phyloP scores from a whole-genome alignment of 2,113 vertebrate species.

The Ceyx margarethae region DNA sequence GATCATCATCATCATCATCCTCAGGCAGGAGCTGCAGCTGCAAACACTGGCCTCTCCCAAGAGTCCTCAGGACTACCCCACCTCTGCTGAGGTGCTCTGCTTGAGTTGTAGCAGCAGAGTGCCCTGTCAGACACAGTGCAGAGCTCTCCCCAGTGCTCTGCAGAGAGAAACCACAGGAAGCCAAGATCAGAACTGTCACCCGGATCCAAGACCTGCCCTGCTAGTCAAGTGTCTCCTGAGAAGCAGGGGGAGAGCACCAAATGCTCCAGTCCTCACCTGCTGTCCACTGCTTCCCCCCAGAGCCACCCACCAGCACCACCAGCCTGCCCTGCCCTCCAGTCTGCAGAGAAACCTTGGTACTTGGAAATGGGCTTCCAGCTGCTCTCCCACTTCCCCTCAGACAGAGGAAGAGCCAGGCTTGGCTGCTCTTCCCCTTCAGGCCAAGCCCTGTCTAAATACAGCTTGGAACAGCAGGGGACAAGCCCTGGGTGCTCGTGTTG shows the following conservation, averaged over 20 bases:
- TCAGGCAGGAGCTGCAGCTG: accelerated
- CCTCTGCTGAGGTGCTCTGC: not conserved
- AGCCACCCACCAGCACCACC: accelerated
- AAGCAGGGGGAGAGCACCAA: accelerated
- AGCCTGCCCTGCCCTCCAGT: not conserved
- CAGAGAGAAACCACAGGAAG: constrained; percentile 56
- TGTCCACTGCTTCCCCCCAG: not conserved
- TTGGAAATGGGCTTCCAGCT: not conserved
- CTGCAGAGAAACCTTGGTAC: not conserved
- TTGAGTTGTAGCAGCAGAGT: not conserved
- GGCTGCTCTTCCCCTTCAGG: not conserved
- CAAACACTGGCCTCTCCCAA: not conserved
- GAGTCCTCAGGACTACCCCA: not conserved
- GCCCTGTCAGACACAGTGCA: not conserved
- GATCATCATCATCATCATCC: accelerated
- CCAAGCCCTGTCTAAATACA: not conserved
- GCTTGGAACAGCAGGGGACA: not conserved
- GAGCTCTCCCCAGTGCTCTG: not conserved
- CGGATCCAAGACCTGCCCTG: not conserved
- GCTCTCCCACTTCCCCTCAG: not conserved
- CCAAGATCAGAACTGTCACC: not conserved
- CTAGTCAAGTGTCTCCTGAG: accelerated
- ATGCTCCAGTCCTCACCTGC: accelerated
- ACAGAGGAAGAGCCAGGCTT: not conserved
- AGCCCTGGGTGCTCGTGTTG: not conserved